phyloP scores from a whole-genome alignment of 2,113 vertebrate species.

The Peromyscus polionotus region DNA sequence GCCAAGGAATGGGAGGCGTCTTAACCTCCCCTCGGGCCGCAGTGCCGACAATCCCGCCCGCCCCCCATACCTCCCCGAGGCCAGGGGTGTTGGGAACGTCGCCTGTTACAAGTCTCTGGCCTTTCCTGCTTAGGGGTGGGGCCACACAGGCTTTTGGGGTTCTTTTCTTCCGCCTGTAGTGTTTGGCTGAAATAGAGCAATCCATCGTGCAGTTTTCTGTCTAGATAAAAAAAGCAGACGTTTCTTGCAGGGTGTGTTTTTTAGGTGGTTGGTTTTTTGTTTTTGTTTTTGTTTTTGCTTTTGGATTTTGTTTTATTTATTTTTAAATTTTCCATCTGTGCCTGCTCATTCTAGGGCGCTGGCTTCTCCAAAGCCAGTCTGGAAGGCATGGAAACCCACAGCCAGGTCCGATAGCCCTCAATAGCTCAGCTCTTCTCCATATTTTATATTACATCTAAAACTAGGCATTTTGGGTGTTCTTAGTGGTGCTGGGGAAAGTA shows the following conservation, averaged over 20 bases:
- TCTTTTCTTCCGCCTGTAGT: neutral
- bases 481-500: neutral
- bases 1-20: neutral
- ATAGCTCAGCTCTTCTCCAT: neutral
- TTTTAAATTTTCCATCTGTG: neutral
- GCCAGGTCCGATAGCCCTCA: neutral
- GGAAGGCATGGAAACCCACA: neutral
- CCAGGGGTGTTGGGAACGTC: neutral
- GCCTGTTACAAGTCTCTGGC: neutral
- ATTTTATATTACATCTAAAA: conserved; percentile 31
- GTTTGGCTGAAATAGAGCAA: neutral
- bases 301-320: neutral
- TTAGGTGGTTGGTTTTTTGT: neutral
- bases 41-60: neutral
- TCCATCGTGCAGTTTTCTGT: conserved; percentile 23
- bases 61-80: neutral
- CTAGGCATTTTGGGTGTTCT: neutral
- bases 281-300: neutral
- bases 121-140: neutral
- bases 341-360: conserved; percentile 16
- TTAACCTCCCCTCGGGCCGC: neutral
- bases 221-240: neutral
- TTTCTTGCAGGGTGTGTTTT: neutral
- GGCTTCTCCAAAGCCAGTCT: conserved; percentile 14
- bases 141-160: neutral